phyloP scores from a whole-genome alignment of 2,797 vertebrate genomes.

The Lithobates sylvaticus region DNA sequence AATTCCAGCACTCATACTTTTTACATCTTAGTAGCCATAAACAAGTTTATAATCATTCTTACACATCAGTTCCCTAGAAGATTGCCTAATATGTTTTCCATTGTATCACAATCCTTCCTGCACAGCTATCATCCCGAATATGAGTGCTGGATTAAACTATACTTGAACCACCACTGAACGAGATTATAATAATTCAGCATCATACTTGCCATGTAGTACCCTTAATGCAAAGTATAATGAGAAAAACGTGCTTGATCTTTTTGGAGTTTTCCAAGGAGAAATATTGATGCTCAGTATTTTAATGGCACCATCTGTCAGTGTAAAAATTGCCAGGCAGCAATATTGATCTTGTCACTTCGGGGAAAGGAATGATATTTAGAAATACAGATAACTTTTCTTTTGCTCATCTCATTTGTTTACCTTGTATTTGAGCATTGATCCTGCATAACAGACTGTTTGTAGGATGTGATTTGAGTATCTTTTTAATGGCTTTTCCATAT shows the following conservation, averaged over 20 bases:
- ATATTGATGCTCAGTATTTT: conserved; percentile 68
- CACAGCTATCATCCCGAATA: neutral
- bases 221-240: conserved; percentile 62
- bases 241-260: conserved; percentile 50
- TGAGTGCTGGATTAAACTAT: neutral
- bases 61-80: neutral
- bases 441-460: conserved; percentile 55
- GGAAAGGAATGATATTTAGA: conserved; percentile 75
- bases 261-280: conserved; percentile 57
- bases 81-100: neutral
- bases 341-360: conserved; percentile 78
- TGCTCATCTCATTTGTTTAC: conserved; percentile 63
- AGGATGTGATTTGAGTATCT: conserved; percentile 38
- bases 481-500: neutral
- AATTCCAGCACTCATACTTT: neutral
- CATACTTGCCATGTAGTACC: conserved; percentile 46
- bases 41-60: neutral
- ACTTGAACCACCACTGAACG: neutral
- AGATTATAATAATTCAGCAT: neutral
- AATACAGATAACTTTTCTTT: conserved; percentile 75
- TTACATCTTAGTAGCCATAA: neutral
- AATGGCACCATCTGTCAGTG: conserved; percentile 74
- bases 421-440: conserved; percentile 61
- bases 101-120: neutral
- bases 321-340: conserved; percentile 68